Percentiles rank a stretch among this genome's conserved stretches.
Evolutionary conservation across 2,888 invertebrate genomes (phyloP).

Genomic region (Caenorhabditis sulstoni): DNA sequence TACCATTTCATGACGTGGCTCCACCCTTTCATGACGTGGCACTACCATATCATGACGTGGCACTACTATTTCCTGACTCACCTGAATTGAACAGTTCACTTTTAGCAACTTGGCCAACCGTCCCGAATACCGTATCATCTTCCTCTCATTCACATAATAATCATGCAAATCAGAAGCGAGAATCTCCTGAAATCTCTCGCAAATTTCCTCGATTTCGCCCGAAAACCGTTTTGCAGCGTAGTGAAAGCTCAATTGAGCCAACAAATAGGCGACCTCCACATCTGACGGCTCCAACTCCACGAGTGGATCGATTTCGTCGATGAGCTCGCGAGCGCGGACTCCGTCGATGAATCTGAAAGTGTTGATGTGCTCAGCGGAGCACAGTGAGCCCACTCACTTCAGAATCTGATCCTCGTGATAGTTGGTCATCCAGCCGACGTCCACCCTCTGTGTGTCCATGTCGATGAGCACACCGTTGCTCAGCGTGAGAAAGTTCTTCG

Average conservation of each 20-base stretch:
- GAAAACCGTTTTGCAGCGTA: constrained; percentile 46
- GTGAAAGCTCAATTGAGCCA: constrained; percentile 53
- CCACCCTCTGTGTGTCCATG: constrained; percentile 24
- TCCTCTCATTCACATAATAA: constrained; percentile 40
- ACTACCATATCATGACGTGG: too few relatives aligned
- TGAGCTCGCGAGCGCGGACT: constrained; percentile 32
- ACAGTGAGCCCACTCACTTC: not conserved
- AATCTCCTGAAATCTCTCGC: constrained; percentile 39
- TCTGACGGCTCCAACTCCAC: constrained; percentile 36
- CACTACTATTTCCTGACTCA: too few relatives aligned
- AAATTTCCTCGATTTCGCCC: constrained; percentile 26
- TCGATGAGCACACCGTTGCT: constrained; percentile 30
- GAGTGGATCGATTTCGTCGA: constrained; percentile 28
- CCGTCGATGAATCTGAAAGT: constrained; percentile 40
- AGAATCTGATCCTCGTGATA: constrained; percentile 29
- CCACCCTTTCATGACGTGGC: too few relatives aligned
- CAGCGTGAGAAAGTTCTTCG: constrained; percentile 23
- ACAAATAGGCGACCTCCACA: constrained; percentile 47
- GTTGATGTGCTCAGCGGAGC: too few relatives aligned
- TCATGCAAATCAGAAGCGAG: constrained; percentile 49
- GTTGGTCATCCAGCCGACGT: constrained; percentile 42
- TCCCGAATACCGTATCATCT: constrained; percentile 54
- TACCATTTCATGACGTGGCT: too few relatives aligned
- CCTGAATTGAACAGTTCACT: constrained; percentile 60
- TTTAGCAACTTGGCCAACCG: constrained; percentile 58